These are phyloP conservation scores for Tuta absoluta DNA, from an alignment of 2,888 invertebrate genomes.

Conservation along the genomic window DNA sequence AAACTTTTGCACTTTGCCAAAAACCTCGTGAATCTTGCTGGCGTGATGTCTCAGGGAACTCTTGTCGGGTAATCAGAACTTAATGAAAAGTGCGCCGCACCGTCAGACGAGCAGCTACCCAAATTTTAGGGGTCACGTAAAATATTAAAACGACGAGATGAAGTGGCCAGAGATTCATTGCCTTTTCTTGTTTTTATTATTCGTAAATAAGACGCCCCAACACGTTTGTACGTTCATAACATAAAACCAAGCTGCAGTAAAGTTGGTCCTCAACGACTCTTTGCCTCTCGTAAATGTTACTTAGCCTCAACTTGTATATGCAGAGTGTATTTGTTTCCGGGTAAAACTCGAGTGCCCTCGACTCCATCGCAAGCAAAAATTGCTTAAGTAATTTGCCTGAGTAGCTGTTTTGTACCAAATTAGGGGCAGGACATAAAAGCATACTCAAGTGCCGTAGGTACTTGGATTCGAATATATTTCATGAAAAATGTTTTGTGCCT, in stretches of 20 bases:
- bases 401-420: constrained; percentile 20
- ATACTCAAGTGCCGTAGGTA: constrained; percentile 8
- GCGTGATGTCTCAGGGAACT: constrained; percentile 64
- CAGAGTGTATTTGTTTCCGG: constrained; percentile 27
- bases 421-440: constrained; percentile 18
- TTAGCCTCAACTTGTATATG: constrained; percentile 50
- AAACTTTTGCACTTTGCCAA: constrained; percentile 78
- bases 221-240: constrained; percentile 74
- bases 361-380: constrained; percentile 19
- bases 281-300: constrained; percentile 66
- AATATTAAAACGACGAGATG: constrained; percentile 79
- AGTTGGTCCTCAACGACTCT: constrained; percentile 59
- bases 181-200: constrained; percentile 80
- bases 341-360: constrained; percentile 16
- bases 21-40: constrained; percentile 66
- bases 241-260: constrained; percentile 73
- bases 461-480: not conserved
- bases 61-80: constrained; percentile 75
- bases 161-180: constrained; percentile 80
- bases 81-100: constrained; percentile 78
- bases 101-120: constrained; percentile 61
- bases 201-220: constrained; percentile 74
- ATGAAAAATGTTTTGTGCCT: not conserved
- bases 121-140: constrained; percentile 81
- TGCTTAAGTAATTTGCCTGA: constrained; percentile 21